Percentiles rank a stretch among this genome's conserved stretches.
phyloP scores from a whole-genome alignment of 2,888 invertebrate genomes.

The Eutolmus rufibarbis region DNA sequence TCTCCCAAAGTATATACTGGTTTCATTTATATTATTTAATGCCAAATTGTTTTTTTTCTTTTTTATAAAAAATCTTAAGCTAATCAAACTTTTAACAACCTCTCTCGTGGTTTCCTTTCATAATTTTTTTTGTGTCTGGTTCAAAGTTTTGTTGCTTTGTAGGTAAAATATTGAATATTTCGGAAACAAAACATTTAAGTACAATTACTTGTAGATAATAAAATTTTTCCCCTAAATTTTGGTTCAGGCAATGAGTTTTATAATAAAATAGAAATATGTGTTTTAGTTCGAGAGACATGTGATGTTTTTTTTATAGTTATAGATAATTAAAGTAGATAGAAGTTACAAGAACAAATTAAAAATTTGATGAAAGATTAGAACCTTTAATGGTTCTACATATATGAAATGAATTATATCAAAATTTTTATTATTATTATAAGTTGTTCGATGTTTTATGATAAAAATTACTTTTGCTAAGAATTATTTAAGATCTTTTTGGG shows the following conservation, averaged over 20 bases:
- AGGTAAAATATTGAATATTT: slow-evolving; percentile 6
- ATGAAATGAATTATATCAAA: background rate
- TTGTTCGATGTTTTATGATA: too few relatives aligned
- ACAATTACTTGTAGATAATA: background rate
- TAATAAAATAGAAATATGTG: background rate
- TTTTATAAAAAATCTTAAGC: slow-evolving; percentile 19
- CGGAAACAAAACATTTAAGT: slow-evolving; percentile 3
- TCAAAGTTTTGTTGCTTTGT: background rate
- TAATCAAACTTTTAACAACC: slow-evolving; percentile 3
- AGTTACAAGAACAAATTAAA: background rate
- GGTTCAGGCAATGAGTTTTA: background rate
- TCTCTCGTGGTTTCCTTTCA: slow-evolving; percentile 28
- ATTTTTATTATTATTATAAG: too few relatives aligned
- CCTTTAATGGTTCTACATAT: too few relatives aligned
- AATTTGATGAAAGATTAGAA: background rate
- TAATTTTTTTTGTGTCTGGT: slow-evolving; percentile 17
- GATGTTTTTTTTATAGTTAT: background rate
- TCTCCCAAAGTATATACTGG: background rate
- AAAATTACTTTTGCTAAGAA: too few relatives aligned
- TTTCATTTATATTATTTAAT: background rate
- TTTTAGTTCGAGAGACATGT: background rate
- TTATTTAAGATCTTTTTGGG: too few relatives aligned
- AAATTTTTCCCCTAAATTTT: background rate
- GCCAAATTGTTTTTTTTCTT: background rate
- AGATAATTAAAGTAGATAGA: background rate